Base-by-base conservation (phyloP, 1,140 invertebrate genomes). In the Camponotus vicinus region DNA sequence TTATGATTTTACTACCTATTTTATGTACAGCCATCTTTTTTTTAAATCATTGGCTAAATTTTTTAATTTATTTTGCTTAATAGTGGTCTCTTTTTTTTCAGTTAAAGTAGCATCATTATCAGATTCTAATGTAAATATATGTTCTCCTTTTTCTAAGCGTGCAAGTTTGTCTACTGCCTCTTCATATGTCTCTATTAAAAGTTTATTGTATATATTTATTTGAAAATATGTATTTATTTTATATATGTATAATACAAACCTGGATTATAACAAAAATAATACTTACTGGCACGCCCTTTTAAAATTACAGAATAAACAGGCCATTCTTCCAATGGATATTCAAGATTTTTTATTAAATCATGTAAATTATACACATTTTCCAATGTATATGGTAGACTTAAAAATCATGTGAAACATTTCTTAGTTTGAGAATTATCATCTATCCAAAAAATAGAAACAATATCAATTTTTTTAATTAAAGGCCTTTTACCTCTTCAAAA, bases 51-150 rank as follows among this genome's bases (percentile, higher is more conserved):
- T 9, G 21, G 57, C 57, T 59, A 9, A 1, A 8, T 59, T 59
- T 59, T 59, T 59, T 9, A 59, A 59, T 59, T 59, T 59, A 59
- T 59, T 59, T 59, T 59, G 57, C 21, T 21, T 59, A 9, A 59
- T 9, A 0, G 9, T 59, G 9, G 6, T 27, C 57, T 59, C 57
- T 59, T 59, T n/a, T 27, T 21, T 59, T 59, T 59, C 57, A 9
- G 21, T 21, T 21, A 21, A 27, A 59, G 5, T 2, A 15, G 21
- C 21, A 59, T 59, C 9, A 59, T 27, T 59, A 59, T 59, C 21
- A 9, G 57, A 59, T 27, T 59, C 57, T 2, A 59, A 59, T 59
- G 57, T 59, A 27, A 59, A 59, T 9, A 59, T n/a, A 11, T 59
- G n/a, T 59, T 59, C 7, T 59, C 21, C 57, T 59, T 59, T 59